A percentile compares a stretch with the other conserved stretches of the same genome.
Evolutionary conservation across 1,140 invertebrate genomes (phyloP).

Genomic region (Drosophila bipectinata): DNA sequence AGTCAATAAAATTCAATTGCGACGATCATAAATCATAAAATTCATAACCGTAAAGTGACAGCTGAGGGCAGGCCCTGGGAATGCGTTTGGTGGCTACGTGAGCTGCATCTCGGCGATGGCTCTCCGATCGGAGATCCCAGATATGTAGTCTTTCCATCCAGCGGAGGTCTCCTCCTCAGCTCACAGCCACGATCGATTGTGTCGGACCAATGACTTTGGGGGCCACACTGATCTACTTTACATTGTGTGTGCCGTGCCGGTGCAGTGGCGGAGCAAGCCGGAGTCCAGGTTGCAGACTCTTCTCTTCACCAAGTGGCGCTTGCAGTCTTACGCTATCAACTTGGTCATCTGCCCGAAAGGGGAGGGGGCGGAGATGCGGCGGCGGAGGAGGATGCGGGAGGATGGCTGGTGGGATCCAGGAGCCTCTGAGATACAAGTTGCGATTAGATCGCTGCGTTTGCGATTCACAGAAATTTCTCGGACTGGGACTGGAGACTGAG

Average conservation of each 20-base stretch:
- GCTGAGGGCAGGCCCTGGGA: slow-evolving; percentile 77
- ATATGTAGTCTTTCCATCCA: background rate
- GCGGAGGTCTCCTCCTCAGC: background rate
- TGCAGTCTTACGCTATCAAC: slow-evolving; percentile 62
- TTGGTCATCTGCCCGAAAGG: slow-evolving; percentile 52
- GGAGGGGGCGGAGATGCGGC: background rate
- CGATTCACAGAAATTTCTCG: slow-evolving; percentile 78
- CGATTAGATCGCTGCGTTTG: slow-evolving; percentile 72
- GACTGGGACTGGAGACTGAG: slow-evolving; percentile 7
- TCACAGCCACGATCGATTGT: slow-evolving; percentile 24
- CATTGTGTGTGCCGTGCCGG: slow-evolving; percentile 27
- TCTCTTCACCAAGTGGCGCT: slow-evolving; percentile 65
- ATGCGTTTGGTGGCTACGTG: slow-evolving; percentile 56
- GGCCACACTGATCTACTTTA: slow-evolving; percentile 71
- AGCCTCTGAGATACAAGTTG: slow-evolving; percentile 66
- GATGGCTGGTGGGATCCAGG: slow-evolving; percentile 24
- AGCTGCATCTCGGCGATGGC: slow-evolving; percentile 40
- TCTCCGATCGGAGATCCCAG: slow-evolving; percentile 14
- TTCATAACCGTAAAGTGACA: slow-evolving; percentile 83
- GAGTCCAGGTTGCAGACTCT: background rate
- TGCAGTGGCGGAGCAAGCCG: background rate
- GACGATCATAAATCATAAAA: slow-evolving; percentile 80
- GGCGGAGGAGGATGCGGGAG: slow-evolving; percentile 8
- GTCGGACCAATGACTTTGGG: slow-evolving; percentile 39
- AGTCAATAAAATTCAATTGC: slow-evolving; percentile 82